Conservation (phyloP, 2,888 invertebrate genomes). For the Scelioninae gen. 1 region DNA sequence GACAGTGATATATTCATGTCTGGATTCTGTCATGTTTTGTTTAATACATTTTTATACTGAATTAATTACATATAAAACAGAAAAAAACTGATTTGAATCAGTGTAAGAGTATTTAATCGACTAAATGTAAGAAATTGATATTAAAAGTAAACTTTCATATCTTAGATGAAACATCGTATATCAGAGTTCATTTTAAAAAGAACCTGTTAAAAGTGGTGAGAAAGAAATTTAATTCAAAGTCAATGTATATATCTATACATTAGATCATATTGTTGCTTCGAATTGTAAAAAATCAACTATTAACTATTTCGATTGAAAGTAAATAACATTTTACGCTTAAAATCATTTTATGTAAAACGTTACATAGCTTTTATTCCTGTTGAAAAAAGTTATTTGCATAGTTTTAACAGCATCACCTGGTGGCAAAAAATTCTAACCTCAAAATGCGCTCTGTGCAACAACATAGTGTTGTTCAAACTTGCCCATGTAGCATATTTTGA, state of each 20-base stretch:
- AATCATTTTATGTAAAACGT: slow-evolving; percentile 41
- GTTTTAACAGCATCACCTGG: too few species aligned
- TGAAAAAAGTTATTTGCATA: too few species aligned
- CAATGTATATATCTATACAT: slow-evolving; percentile 23
- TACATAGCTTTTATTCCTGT: slow-evolving; percentile 61
- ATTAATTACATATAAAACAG: not conserved
- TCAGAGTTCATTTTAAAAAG: slow-evolving; percentile 1
- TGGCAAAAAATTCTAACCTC: too few species aligned
- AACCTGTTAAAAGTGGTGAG: slow-evolving; percentile 7
- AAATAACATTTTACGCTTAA: slow-evolving; percentile 16
- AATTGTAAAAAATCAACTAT: slow-evolving; percentile 21
- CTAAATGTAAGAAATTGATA: slow-evolving; percentile 11
- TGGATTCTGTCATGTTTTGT: not conserved
- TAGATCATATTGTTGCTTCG: slow-evolving; percentile 25
- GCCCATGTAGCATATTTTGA: too few species aligned
- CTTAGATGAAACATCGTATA: slow-evolving; percentile 8
- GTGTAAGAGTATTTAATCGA: slow-evolving; percentile 1
- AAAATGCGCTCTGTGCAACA: too few species aligned
- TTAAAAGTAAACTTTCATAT: slow-evolving; percentile 17
- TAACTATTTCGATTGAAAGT: slow-evolving; percentile 25
- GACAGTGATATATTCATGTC: not conserved
- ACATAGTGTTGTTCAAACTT: too few species aligned
- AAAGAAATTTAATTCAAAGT: not conserved
- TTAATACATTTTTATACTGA: not conserved
- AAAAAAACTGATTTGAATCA: slow-evolving; percentile 6